phyloP scores from a whole-genome alignment of 2,888 invertebrate species.

The Drosophila paucipuncta region DNA sequence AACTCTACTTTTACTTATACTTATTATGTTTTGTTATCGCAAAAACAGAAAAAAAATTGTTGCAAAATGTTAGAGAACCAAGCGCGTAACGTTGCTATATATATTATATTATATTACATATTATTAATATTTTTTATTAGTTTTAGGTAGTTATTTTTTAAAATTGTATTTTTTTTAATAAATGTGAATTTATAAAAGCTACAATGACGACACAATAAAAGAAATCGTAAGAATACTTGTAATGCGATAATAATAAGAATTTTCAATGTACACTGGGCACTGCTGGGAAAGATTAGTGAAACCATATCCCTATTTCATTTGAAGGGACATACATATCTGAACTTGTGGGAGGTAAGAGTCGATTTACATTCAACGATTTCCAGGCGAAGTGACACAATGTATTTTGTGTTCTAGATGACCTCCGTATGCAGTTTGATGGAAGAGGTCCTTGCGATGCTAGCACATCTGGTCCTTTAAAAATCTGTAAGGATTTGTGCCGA shows the following conservation, averaged over 20 bases:
- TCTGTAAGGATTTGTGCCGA: neutral
- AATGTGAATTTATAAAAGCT: conserved; percentile 71
- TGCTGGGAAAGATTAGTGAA: neutral
- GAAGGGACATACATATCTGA: neutral
- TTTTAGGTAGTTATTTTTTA: conserved; percentile 77
- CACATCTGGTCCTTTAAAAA: neutral
- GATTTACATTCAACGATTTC: neutral
- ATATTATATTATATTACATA: conserved; percentile 59
- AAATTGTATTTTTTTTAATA: conserved; percentile 77
- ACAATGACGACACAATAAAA: conserved; percentile 73
- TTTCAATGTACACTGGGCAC: neutral
- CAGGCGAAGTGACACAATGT: neutral
- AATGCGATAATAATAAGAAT: conserved; percentile 35
- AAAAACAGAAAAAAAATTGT: conserved; percentile 52
- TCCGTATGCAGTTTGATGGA: neutral
- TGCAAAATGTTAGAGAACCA: conserved; percentile 69
- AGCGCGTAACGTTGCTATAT: conserved; percentile 78
- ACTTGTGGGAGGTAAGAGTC: neutral
- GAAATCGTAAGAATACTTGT: conserved; percentile 60
- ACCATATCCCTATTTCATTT: neutral
- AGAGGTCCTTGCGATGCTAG: neutral
- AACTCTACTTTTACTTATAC: conserved; percentile 43
- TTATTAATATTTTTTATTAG: conserved; percentile 75
- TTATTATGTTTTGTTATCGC: conserved; percentile 58
- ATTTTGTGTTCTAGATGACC: neutral